These are phyloP conservation scores for Pachyseris speciosa DNA, from an alignment of 64 coral and sea anemone genomes.

Conservation along the genomic window DNA sequence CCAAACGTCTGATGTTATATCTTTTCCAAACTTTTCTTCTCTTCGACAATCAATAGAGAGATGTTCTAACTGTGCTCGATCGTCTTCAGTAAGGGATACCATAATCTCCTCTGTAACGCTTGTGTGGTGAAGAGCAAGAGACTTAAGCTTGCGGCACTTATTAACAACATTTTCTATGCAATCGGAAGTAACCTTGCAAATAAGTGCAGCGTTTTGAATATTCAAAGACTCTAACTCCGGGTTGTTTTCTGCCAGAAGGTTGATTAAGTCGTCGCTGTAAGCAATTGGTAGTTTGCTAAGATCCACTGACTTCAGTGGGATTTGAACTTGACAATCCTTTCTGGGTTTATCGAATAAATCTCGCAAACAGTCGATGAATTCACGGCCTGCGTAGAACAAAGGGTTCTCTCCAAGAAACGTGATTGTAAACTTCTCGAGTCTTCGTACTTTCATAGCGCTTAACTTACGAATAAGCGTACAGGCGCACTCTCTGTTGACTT, in stretches of 20 bases:
- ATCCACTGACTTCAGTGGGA: conserved; percentile 66
- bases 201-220: conserved; percentile 89
- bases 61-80: conserved; percentile 51
- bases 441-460: conserved; percentile 57
- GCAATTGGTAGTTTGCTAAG: conserved; percentile 79
- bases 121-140: conserved; percentile 81
- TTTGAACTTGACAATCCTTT: not conserved
- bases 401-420: conserved; percentile 88
- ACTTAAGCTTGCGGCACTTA: conserved; percentile 77
- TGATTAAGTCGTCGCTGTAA: conserved; percentile 69
- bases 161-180: conserved; percentile 74
- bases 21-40: conserved; percentile 91
- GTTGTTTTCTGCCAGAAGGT: conserved; percentile 75
- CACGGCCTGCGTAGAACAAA: conserved; percentile 88
- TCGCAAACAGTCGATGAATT: conserved; percentile 79
- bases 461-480: conserved; percentile 76
- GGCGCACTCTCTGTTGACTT: conserved; percentile 85
- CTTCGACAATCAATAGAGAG: conserved; percentile 84
- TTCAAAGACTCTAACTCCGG: conserved; percentile 74
- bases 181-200: conserved; percentile 89
- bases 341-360: conserved; percentile 53
- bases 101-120: conserved; percentile 82
- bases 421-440: conserved; percentile 72
- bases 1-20: conserved; percentile 86
- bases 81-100: conserved; percentile 75